Conservation (phyloP, 2,888 invertebrate species). For the Parapristionchus giblindavisi region DNA sequence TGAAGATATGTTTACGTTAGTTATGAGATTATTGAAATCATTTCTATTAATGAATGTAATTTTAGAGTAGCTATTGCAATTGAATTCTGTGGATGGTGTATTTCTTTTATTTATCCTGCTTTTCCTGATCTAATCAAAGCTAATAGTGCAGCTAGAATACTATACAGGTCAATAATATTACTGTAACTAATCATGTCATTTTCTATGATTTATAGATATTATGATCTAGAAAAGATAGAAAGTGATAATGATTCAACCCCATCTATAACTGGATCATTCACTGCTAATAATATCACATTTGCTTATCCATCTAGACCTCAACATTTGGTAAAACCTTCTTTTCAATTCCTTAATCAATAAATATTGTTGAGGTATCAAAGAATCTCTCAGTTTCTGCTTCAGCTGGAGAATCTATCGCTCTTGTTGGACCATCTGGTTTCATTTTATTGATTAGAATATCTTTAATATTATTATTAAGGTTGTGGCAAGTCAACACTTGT, state of each 20-base stretch:
- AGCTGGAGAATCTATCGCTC: slow-evolving; percentile 70
- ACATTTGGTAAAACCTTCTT: slow-evolving; percentile 74
- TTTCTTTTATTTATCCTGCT: slow-evolving; percentile 27
- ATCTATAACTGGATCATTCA: slow-evolving; percentile 17
- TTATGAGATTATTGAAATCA: too few relatives aligned
- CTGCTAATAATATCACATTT: slow-evolving; percentile 77
- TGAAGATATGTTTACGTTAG: slow-evolving; percentile 29
- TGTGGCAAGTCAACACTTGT: slow-evolving; percentile 89
- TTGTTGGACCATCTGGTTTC: slow-evolving; percentile 71
- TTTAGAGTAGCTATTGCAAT: not conserved
- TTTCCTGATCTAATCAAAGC: slow-evolving; percentile 32
- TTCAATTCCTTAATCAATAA: not conserved
- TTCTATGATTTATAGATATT: too few relatives aligned
- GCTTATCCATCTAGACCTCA: slow-evolving; percentile 84
- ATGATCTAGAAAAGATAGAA: too few relatives aligned
- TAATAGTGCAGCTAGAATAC: slow-evolving; percentile 13
- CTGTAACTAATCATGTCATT: not conserved
- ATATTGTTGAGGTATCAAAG: slow-evolving; percentile 11
- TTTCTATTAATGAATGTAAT: not conserved
- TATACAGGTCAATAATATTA: slow-evolving; percentile 22
- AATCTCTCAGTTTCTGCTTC: slow-evolving; percentile 49
- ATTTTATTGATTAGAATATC: not conserved
- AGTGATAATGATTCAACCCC: too few relatives aligned
- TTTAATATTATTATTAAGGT: slow-evolving; percentile 72
- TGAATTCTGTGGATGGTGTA: slow-evolving; percentile 21